Percentiles rank a stretch among this genome's conserved stretches.
Evolutionary conservation across 2,888 invertebrate genomes (phyloP).

Genomic region (Timandra comae): DNA sequence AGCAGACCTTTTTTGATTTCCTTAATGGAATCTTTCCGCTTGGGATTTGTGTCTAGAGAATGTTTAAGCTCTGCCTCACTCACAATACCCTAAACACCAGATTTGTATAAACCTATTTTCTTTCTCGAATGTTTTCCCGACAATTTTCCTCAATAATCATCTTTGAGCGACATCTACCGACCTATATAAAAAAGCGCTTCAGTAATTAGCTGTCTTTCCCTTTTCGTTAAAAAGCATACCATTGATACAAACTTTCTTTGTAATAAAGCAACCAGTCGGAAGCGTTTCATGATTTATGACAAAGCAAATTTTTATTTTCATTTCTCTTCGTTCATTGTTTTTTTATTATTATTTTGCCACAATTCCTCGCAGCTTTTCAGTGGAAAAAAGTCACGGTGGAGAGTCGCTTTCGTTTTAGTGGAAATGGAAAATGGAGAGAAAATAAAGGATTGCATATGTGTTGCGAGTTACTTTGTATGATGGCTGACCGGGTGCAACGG

Average conservation of each 20-base stretch:
- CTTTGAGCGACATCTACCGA: conserved; percentile 4
- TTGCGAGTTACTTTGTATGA: conserved; percentile 27
- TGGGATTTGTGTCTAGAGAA: conserved; percentile 69
- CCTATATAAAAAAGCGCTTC: conserved; percentile 8
- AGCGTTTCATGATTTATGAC: conserved; percentile 72
- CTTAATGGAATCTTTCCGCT: conserved; percentile 75
- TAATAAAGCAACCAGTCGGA: conserved; percentile 64
- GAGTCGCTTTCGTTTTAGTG: conserved; percentile 68
- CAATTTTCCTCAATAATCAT: conserved; percentile 25
- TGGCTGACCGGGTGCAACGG: conserved; percentile 18
- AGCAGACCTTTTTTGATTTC: conserved; percentile 75
- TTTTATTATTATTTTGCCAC: conserved; percentile 58
- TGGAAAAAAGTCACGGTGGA: conserved; percentile 61
- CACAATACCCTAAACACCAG: conserved; percentile 42
- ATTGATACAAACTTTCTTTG: conserved; percentile 68
- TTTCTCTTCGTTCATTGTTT: conserved; percentile 66
- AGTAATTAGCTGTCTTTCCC: conserved; percentile 33
- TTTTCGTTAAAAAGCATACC: conserved; percentile 46
- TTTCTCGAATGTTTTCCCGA: conserved; percentile 22
- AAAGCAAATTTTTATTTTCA: conserved; percentile 73
- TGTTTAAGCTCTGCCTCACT: conserved; percentile 58
- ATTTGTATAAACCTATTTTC: conserved; percentile 39
- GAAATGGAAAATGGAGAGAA: conserved; percentile 65
- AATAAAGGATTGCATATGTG: conserved; percentile 66
- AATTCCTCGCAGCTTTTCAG: conserved; percentile 63